A percentile compares a stretch with the other conserved stretches of the same genome.
phyloP scores from a whole-genome alignment of 2,888 invertebrate genomes.

The Polyommatus iphigenia region DNA sequence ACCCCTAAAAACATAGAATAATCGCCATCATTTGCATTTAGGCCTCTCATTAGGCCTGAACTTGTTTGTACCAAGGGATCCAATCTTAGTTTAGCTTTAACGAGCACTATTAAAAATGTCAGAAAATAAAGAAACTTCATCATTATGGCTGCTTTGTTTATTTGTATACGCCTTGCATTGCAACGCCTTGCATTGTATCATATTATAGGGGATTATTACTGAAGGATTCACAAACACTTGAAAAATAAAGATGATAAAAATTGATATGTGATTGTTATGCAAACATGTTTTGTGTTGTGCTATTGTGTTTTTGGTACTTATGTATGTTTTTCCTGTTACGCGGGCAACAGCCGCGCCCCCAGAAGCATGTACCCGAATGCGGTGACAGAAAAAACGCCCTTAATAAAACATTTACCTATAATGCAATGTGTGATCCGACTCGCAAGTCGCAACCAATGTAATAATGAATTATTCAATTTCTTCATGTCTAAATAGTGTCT shows the following conservation, averaged over 20 bases:
- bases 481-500: too few relatives aligned
- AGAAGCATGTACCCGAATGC: too few relatives aligned
- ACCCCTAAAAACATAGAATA: slow-evolving; percentile 60
- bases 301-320: too few relatives aligned
- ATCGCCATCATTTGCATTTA: slow-evolving; percentile 48
- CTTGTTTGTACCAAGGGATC: slow-evolving; percentile 52
- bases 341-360: too few relatives aligned
- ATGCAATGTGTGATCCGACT: too few relatives aligned
- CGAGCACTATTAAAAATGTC: background rate
- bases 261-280: background rate
- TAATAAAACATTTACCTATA: too few relatives aligned
- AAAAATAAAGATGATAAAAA: slow-evolving; percentile 18
- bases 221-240: background rate
- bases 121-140: background rate
- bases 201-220: background rate
- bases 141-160: background rate
- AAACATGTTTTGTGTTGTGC: background rate
- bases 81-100: slow-evolving; percentile 6
- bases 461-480: too few relatives aligned
- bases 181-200: background rate
- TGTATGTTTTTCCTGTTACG: too few relatives aligned
- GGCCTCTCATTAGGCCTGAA: slow-evolving; percentile 51
- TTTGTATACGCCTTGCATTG: background rate
- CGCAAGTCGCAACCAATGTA: too few relatives aligned
- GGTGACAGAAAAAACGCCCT: too few relatives aligned